phyloP scores from a whole-genome alignment of 2,797 vertebrate species.

The Aselliscus stoliczkanus region DNA sequence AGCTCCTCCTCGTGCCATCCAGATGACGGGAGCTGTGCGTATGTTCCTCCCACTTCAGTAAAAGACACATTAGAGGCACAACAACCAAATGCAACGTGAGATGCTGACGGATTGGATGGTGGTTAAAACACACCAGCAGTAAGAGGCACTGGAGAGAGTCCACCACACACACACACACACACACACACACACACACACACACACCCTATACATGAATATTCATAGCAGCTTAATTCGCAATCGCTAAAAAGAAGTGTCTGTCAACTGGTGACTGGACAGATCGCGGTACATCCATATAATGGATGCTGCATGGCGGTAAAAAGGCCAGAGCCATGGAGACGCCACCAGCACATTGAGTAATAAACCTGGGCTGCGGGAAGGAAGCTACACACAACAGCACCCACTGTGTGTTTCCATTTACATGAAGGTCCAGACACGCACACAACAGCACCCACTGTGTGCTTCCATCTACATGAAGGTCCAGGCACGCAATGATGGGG shows the following conservation, averaged over 20 bases:
- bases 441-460: not conserved
- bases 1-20: not conserved
- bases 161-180: too few species aligned
- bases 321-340: too few species aligned
- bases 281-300: accelerated
- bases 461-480: not conserved
- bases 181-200: too few species aligned
- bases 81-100: too few species aligned
- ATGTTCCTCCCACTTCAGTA: not conserved
- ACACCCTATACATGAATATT: too few species aligned
- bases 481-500: not conserved
- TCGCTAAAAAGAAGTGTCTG: not conserved
- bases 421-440: not conserved
- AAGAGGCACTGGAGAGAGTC: not conserved
- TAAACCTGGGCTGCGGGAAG: accelerated
- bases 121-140: not conserved
- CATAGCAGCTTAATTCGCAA: not conserved
- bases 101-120: too few species aligned
- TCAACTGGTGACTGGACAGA: not conserved
- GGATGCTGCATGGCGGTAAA: accelerated
- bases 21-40: not conserved
- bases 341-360: not conserved
- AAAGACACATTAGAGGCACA: not conserved
- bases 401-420: not conserved
- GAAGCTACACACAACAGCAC: not conserved